Percentiles rank a stretch among this genome's conserved stretches.
These are phyloP conservation scores for Synanthedon formicaeformis DNA, from an alignment of 2,888 invertebrate species.

Conservation along the genomic window DNA sequence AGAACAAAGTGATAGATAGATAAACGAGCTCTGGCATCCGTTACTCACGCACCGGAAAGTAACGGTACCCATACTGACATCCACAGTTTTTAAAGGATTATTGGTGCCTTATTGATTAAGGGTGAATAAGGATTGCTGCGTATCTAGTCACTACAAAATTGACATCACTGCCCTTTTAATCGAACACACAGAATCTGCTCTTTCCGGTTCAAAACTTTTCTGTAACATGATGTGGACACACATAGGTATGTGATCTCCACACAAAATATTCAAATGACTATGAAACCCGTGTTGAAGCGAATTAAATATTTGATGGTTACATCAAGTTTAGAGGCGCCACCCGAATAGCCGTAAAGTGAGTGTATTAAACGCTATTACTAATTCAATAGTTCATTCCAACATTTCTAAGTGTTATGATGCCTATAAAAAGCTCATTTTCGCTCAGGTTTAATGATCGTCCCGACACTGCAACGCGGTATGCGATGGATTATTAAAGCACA, in stretches of 20 bases:
- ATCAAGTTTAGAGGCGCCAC: slow-evolving; percentile 32
- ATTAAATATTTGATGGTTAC: slow-evolving; percentile 41
- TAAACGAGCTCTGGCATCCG: too few species aligned
- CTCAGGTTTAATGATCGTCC: slow-evolving; percentile 42
- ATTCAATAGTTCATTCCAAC: slow-evolving; percentile 52
- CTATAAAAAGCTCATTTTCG: slow-evolving; percentile 54
- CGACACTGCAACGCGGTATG: slow-evolving; percentile 22
- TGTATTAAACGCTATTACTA: slow-evolving; percentile 50
- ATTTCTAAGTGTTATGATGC: slow-evolving; percentile 50
- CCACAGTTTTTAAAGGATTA: too few species aligned
- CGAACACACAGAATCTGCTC: too few species aligned
- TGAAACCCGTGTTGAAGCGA: slow-evolving; percentile 14
- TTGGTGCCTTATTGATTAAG: too few species aligned
- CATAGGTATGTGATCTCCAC: neutral
- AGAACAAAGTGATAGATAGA: too few species aligned
- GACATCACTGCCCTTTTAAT: too few species aligned
- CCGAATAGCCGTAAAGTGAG: slow-evolving; percentile 35
- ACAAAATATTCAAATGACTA: slow-evolving; percentile 1
- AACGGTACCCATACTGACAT: too few species aligned
- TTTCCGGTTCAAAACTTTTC: neutral
- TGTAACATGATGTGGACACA: neutral
- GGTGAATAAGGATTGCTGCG: too few species aligned
- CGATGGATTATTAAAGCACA: slow-evolving; percentile 26
- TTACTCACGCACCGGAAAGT: too few species aligned
- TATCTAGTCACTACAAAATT: too few species aligned